Percentiles rank a stretch among this genome's conserved stretches.
Conservation (phyloP, 2,888 invertebrate genomes). For the Hypena proboscidalis region DNA sequence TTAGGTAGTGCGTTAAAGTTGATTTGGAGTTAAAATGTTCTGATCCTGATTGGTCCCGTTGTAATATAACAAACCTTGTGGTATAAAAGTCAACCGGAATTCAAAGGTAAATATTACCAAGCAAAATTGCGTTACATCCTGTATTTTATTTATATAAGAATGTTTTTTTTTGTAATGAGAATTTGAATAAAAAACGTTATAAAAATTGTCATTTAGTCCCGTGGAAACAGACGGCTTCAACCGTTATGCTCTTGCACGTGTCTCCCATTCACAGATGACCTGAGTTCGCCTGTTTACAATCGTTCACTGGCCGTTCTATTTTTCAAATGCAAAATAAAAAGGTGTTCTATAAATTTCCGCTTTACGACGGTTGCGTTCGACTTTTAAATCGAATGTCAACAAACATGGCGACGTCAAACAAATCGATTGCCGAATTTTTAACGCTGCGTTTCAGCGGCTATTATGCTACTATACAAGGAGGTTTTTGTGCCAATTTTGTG, state of each 20-base stretch:
- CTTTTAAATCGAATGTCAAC: conserved; percentile 70
- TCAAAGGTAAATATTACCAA: no score
- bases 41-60: no score
- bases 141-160: no score
- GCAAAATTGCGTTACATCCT: no score
- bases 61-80: no score
- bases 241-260: conserved; percentile 62
- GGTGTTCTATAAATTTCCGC: conserved; percentile 65
- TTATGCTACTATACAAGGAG: conserved; percentile 46
- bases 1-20: no score
- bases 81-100: no score
- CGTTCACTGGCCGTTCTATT: conserved; percentile 55
- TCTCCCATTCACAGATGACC: conserved; percentile 54
- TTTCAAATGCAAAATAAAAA: conserved; percentile 60
- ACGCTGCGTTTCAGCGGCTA: conserved; percentile 53
- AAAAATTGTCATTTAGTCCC: conserved; percentile 27
- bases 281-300: conserved; percentile 56
- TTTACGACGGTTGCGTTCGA: conserved; percentile 53
- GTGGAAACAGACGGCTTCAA: conserved; percentile 39
- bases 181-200: conserved; percentile 21
- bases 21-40: no score
- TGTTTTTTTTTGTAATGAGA: no score
- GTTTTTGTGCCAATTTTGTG: conserved; percentile 37
- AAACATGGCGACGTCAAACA: conserved; percentile 66
- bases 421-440: conserved; percentile 71